Conservation (phyloP, 2,888 invertebrate genomes). For the Megamerina dolium region DNA sequence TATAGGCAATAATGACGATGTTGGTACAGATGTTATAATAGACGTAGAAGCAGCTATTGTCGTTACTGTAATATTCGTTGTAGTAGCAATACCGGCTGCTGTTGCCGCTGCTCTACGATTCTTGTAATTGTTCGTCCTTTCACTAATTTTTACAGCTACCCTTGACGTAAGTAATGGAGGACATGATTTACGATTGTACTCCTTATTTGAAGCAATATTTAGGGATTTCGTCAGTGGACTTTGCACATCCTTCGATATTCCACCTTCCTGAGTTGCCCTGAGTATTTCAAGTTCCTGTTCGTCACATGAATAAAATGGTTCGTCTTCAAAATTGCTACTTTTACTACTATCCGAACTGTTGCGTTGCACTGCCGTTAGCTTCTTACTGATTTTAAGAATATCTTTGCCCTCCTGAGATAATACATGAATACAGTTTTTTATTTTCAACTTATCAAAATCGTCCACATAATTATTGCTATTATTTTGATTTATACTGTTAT, state of each 20-base stretch:
- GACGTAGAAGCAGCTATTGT: too few species aligned
- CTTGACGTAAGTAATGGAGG: slow-evolving; percentile 44
- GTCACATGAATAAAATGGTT: slow-evolving; percentile 29
- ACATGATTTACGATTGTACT: slow-evolving; percentile 28
- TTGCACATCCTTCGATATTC: too few species aligned
- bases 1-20: slow-evolving; percentile 6
- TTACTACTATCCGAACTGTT: slow-evolving; percentile 29
- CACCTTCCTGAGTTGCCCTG: neutral
- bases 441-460: neutral
- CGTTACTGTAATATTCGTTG: too few species aligned
- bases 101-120: slow-evolving; percentile 32
- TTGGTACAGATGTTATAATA: neutral
- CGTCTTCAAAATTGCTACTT: slow-evolving; percentile 30
- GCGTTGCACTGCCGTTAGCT: too few species aligned
- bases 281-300: slow-evolving; percentile 22
- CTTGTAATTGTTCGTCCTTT: slow-evolving; percentile 39
- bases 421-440: neutral
- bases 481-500: slow-evolving; percentile 16
- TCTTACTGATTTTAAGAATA: slow-evolving; percentile 5
- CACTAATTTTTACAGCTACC: slow-evolving; percentile 44
- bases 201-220: slow-evolving; percentile 1
- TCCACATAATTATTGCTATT: slow-evolving; percentile 8
- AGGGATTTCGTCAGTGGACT: neutral
- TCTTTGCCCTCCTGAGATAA: neutral
- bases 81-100: slow-evolving; percentile 15